Evolutionary conservation across 2,113 vertebrate species (phyloP), one percentile per base, ranked within the genome.

Genomic region (Poeciliopsis turrubarensis): DNA sequence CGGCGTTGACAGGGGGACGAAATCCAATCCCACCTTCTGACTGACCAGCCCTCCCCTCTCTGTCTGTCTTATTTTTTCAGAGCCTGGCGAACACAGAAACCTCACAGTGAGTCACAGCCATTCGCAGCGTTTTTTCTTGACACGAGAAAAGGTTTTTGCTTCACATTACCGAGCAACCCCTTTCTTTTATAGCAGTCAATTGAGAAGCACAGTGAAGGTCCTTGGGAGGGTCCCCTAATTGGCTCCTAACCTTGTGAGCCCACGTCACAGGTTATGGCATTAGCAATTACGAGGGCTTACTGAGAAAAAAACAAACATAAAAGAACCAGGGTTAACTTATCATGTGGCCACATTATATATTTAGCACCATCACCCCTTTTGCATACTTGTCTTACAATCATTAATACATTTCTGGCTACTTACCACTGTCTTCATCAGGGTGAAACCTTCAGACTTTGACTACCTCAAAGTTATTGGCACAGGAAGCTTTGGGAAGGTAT

Each of bases 401-500:
- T 22, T 39, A 3, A 30, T 66, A n/a, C 22, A 54, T 34, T 0
- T 41, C 8, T 37, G 68, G 41, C 47, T 72, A 72, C 26, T 31
- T 31, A 1, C 31, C 1, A 51, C 44, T 51, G 19, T 31, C 34
- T 77, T 34, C 26, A 80, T 27, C 75, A 95, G 95, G 79, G 90
- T 90, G 73, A 95, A 92, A 51, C 94, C 93, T 0, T 92, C 93
- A 72, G 95, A 95, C 80, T 95, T 95, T 75, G 87, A 95, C 70
- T 95, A 94, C 80, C 87, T 95, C 75, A 95, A 92, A 83, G 87
- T 95, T 61, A 95, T 95, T 5, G 94, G 95, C 54, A 94, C 89
- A 67, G 95, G 95, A 82, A 95, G 93, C 79, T 95, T 95, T 88
- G 94, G 95, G 83, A 94, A 95, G 92, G 95, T 95, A 54, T 12